Evolutionary conservation across 92 coral and sea anemone species (phyloP), one percentile per base, ranked within the genome.

Genomic region (Palythoa grandis): DNA sequence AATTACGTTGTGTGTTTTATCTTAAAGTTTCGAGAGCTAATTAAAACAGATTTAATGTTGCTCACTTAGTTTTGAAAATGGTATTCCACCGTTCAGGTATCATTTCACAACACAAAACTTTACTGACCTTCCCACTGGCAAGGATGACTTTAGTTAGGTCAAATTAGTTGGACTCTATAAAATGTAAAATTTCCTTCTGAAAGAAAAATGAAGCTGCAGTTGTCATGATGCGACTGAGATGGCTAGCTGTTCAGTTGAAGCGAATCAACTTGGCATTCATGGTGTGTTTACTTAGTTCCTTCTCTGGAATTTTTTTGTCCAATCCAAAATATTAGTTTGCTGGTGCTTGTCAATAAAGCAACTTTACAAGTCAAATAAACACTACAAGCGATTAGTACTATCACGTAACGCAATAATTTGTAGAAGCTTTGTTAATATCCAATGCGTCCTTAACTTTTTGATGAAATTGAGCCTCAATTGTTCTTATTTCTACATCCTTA

Each of bases 181-280:
- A 20, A 58, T 1, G 11, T 60, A 4, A 19, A 29, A 7, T 63
- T 22, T 16, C 73, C 73, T n/a, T 15, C 70, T 1, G 40, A 79
- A 43, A 4, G 24, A 13, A 50, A 50, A 24, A 11, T 38, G 16
- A 48, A 19, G n/a, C 14, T 16, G 4, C 58, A 38, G 13, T 20
- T 20, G 40, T 11, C 20, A 15, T 47, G 22, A 10, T 60, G 12
- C 39, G 2, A 16, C 16, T 38, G 65, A 40, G 65, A 14, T 15
- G 2, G 16, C 7, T 39, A 20, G 25, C n/a, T 20, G 25, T 22
- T 66, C 37, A 20, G 11, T 1, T 7, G 71, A 66, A 66, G 13
- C n/a, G 37, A 20, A 23, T 79, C 72, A 79, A 79, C 67, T 63
- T 38, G 84, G 84, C 24, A 79, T 79, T 79, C 84, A 63, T 11